Evolutionary conservation across 2,113 vertebrate species (phyloP), one percentile per base, ranked within the genome.

Genomic region (Corythaixoides concolor): DNA sequence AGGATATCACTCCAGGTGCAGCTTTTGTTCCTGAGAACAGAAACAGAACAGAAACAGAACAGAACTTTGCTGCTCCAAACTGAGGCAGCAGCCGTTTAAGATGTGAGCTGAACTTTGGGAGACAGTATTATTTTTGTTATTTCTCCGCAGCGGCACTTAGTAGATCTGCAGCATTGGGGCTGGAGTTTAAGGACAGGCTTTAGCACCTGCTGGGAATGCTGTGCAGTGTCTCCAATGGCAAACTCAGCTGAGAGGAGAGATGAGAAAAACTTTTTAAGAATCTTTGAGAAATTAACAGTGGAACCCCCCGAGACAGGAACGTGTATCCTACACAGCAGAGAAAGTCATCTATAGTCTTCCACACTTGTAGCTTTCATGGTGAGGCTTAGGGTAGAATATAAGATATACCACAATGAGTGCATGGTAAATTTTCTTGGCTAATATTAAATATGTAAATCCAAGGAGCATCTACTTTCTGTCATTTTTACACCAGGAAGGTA

Each of bases 351-450:
- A 41, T 47, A 15, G 8, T 68, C 59, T 64, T 59, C 17, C 56
- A 27, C 0, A 2, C 20, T 24, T 28, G 23, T 43, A 88, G 35
- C 0, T 0, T 30, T 60, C 39, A 6, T 17, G 30, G 27, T 6
- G 6, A 64, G 27, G 30, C 8, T 56, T 10, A 8, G 13, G 24
- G 30, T 41, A 56, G 58, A 89, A 56, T 19, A 15, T 4, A 30
- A 60, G 23, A 11, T 32, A 39, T 2, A 43, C 5, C 15, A 62
- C 6, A 9, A 6, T 17, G 70, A 68, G 4, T 5, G 8, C 58
- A 43, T 4, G 11, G 13, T 22, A 47, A 59, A 77, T 55, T 72
- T 90, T 85, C 49, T 84, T 74, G 55, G 59, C 33, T 23, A 6
- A 33, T 84, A 21, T 50, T 45, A 47, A 58, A 39, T 18, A 35